Evolutionary conservation across 2,797 vertebrate species (phyloP).

Genomic region (Argyrosomus regius): DNA sequence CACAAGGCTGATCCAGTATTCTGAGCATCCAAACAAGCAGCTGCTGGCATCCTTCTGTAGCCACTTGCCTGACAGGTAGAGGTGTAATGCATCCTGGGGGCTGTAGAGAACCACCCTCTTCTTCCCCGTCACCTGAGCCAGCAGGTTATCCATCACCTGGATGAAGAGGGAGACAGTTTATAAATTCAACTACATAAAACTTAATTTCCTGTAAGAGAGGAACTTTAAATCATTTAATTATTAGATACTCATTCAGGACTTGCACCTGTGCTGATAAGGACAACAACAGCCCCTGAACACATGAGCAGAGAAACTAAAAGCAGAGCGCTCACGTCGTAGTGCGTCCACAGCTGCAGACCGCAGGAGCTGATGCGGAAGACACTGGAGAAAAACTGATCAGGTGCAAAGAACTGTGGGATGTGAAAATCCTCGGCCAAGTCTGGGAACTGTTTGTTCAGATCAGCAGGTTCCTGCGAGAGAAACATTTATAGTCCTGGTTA

Average conservation of each 20-base stretch:
- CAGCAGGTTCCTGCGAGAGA: conserved; percentile 90
- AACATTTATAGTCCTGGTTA: not conserved
- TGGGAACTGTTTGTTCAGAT: conserved; percentile 94
- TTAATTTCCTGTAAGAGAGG: not conserved
- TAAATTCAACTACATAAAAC: not conserved
- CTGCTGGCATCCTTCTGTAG: not conserved
- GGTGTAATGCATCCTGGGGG: conserved; percentile 92
- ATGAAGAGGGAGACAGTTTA: not conserved
- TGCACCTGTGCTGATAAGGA: not conserved
- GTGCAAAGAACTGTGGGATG: conserved; percentile 91
- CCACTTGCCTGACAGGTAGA: conserved; percentile 92
- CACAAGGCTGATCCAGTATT: not conserved
- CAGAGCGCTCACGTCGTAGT: conserved; percentile 91
- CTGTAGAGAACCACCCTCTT: conserved; percentile 93
- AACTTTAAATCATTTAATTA: too few species aligned
- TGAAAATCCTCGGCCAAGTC: conserved; percentile 90
- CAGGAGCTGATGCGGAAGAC: conserved; percentile 97
- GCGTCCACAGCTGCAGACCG: conserved; percentile 96
- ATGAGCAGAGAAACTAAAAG: not conserved
- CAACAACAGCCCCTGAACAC: not conserved
- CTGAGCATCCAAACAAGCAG: not conserved
- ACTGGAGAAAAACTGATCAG: conserved; percentile 94
- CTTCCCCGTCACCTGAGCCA: conserved; percentile 94
- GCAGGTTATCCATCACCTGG: conserved; percentile 98
- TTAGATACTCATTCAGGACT: too few species aligned